Percentiles rank a stretch among this genome's conserved stretches.
phyloP scores from a whole-genome alignment of 2,888 invertebrate genomes.

The Teleiodes luculella region DNA sequence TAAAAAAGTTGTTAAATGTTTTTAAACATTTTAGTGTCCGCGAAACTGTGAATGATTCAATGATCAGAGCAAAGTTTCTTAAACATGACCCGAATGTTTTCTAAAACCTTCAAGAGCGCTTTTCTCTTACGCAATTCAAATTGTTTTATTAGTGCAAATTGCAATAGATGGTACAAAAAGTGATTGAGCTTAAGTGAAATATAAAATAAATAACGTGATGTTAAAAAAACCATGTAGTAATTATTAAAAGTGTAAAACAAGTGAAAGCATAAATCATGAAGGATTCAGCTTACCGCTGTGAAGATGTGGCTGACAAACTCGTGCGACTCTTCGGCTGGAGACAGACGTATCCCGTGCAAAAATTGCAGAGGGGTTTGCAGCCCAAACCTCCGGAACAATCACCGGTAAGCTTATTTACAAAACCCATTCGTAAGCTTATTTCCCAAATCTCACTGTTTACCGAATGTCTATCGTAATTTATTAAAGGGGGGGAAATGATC shows the following conservation, averaged over 20 bases:
- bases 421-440: too few relatives aligned
- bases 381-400: constrained; percentile 47
- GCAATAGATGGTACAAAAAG: too few relatives aligned
- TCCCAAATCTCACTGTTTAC: too few relatives aligned
- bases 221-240: not conserved
- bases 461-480: too few relatives aligned
- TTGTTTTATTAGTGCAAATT: not conserved
- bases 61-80: not conserved
- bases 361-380: constrained; percentile 82
- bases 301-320: constrained; percentile 87
- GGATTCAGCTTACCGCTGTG: constrained; percentile 83
- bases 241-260: not conserved
- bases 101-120: constrained; percentile 24
- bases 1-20: not conserved
- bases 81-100: not conserved
- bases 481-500: too few relatives aligned
- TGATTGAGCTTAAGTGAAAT: not conserved
- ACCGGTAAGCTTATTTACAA: constrained; percentile 50
- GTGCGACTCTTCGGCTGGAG: constrained; percentile 88
- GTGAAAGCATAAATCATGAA: constrained; percentile 63
- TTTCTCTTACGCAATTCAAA: constrained; percentile 23
- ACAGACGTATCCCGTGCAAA: constrained; percentile 88
- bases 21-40: not conserved
- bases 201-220: too few relatives aligned
- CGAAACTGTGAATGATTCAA: not conserved